These are phyloP conservation scores for Podargus strigoides DNA, from an alignment of 2,797 vertebrate genomes.

Conservation along the genomic window DNA sequence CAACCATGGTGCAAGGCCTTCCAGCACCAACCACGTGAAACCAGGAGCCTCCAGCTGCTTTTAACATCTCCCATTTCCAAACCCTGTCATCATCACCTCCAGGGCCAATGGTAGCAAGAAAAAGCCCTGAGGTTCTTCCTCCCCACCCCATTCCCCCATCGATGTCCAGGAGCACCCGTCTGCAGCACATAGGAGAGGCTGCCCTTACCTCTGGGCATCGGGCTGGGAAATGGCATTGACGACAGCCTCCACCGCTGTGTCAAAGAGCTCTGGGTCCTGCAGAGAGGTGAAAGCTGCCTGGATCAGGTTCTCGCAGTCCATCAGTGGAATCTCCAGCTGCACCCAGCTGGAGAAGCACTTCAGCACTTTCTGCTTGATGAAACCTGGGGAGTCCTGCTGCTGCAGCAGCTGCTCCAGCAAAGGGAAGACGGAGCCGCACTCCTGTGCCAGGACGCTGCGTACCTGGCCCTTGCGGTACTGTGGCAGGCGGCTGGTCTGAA, in stretches of 20 bases:
- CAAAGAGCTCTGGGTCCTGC: slow-evolving; percentile 94
- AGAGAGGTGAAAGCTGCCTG: slow-evolving; percentile 91
- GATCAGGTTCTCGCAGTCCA: slow-evolving; percentile 91
- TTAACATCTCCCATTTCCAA: neutral
- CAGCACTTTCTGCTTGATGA: slow-evolving; percentile 93
- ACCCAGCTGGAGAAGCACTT: slow-evolving; percentile 99
- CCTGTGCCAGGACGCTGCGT: slow-evolving; percentile 87
- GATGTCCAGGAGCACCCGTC: neutral
- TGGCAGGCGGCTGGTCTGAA: slow-evolving; percentile 95
- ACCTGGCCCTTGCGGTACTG: slow-evolving; percentile 96
- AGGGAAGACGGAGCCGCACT: slow-evolving; percentile 91
- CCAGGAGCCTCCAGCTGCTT: neutral
- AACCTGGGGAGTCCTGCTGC: slow-evolving; percentile 89
- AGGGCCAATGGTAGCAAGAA: accelerated
- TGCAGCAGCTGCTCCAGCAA: slow-evolving; percentile 93
- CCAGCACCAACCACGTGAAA: neutral
- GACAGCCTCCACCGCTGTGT: slow-evolving; percentile 94
- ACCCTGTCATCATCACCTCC: neutral
- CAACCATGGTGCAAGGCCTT: neutral
- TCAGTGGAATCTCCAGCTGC: slow-evolving; percentile 91
- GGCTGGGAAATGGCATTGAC: slow-evolving; percentile 98
- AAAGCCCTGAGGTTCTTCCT: neutral
- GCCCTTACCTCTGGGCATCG: slow-evolving; percentile 92
- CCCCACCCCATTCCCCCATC: neutral
- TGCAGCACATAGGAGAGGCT: neutral